Base-by-base conservation (phyloP, 1,140 invertebrate species). In the Onthophagus taurus region DNA sequence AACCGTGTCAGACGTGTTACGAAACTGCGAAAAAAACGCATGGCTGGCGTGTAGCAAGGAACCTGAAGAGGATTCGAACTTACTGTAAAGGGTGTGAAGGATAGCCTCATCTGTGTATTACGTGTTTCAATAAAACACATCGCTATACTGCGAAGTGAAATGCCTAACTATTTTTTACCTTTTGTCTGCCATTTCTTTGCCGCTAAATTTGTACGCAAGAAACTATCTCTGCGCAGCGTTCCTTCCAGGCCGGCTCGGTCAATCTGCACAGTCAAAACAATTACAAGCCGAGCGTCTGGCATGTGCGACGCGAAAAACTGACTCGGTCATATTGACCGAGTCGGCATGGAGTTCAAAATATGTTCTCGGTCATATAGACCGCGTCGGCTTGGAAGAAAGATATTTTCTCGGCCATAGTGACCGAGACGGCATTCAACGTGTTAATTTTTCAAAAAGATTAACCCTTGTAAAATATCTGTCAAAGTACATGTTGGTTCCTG, bases 341-440 rank as follows among this genome's bases (percentile, higher is more conserved):
- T n/a, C 23, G 23, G 23, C 14, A 13, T 33, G 31, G 31, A 14
- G 14, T 5, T 8, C 31, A 14, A 33, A 33, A 9, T 8, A 33
- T 33, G n/a, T 9, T n/a, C 31, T 33, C 31, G 9, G 31, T 33
- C 14, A 33, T 33, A 33, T 33, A n/a, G 14, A 33, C 31, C 31
- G 14, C 9, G 6, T 14, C 31, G 9, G 31, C 14, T 9, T 14
- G 13, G 14, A 13, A n/a, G 9, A 9, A 33, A 33, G 13, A 6
- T n/a, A 33, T 33, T 33, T 33, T 33, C 31, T 33, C 31, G 31
- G 31, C 13, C 31, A 33, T 33, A 33, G 6, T 33, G 31, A 33
- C 14, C 31, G 14, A 33, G 14, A 33, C 31, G 31, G 31, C 13
- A 33, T 8, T 33, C 31, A 33, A 33, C 9, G 31, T 33, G 31